Evolutionary conservation across 1,140 invertebrate genomes (phyloP).

Genomic region (Eurosta solidaginis): DNA sequence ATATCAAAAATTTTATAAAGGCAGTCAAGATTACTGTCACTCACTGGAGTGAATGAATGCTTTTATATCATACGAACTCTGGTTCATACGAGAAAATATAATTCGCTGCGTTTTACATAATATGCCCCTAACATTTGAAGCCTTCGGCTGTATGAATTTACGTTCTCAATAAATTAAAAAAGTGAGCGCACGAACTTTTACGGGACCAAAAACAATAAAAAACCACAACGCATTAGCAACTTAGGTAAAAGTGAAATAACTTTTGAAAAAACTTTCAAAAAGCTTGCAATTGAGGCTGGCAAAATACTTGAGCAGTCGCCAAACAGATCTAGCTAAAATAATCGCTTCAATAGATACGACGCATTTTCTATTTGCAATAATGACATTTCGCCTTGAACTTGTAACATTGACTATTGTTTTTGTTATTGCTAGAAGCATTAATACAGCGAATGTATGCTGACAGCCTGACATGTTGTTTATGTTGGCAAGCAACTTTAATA

Average conservation of each 20-base stretch:
- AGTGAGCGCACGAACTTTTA: background rate
- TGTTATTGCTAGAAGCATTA: background rate
- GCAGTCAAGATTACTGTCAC: no score
- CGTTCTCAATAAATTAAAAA: background rate
- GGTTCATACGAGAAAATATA: no score
- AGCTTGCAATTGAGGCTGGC: background rate
- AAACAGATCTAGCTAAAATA: background rate
- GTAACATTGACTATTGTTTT: background rate
- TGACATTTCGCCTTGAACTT: conserved; percentile 11
- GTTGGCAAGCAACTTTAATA: no score
- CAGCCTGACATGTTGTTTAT: background rate
- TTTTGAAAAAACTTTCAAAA: background rate
- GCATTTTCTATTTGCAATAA: background rate
- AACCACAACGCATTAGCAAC: background rate
- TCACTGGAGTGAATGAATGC: no score
- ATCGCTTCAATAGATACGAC: background rate
- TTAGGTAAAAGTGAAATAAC: background rate
- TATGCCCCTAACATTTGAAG: no score
- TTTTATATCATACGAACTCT: no score
- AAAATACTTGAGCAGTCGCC: background rate
- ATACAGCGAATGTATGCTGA: background rate
- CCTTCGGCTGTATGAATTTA: background rate
- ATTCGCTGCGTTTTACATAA: no score
- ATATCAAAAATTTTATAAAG: no score
- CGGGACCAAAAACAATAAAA: background rate